phyloP scores from a whole-genome alignment of 2,113 vertebrate genomes.

The Thermophis baileyi region DNA sequence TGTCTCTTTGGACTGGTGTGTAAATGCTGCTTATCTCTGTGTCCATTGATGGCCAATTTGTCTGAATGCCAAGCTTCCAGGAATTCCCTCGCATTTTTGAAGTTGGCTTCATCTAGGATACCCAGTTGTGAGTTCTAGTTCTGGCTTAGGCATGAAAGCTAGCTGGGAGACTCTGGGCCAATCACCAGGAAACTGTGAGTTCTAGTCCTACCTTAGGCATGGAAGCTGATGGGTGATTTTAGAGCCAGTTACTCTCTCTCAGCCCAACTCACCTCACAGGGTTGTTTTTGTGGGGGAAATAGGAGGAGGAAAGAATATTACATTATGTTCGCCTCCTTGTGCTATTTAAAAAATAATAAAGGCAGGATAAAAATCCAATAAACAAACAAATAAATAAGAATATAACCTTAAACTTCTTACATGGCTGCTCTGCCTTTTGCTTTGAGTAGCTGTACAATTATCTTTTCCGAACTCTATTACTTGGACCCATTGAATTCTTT shows the following conservation, averaged over 20 bases:
- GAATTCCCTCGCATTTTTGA: no score
- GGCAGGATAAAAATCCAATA: background rate
- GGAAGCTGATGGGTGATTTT: background rate
- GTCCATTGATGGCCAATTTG: no score
- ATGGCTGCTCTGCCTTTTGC: background rate
- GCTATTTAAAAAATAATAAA: background rate
- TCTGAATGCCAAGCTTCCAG: no score
- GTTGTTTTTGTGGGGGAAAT: background rate
- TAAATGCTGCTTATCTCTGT: no score
- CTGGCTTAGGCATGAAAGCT: no score
- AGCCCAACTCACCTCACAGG: background rate
- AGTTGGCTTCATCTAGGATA: no score
- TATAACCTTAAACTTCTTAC: background rate
- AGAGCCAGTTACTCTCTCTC: background rate
- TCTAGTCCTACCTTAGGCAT: background rate
- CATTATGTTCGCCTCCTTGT: background rate
- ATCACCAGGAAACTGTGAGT: no score
- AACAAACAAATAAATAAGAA: background rate
- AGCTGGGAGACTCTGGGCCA: no score
- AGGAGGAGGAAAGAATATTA: background rate
- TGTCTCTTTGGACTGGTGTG: no score
- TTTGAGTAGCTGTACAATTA: background rate
- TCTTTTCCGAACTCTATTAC: background rate
- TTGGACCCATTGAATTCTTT: background rate
- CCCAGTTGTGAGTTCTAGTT: no score